Percentiles rank a stretch among this genome's conserved stretches.
Conservation (phyloP, 1,140 invertebrate species). For the Drosophila tsacasi region DNA sequence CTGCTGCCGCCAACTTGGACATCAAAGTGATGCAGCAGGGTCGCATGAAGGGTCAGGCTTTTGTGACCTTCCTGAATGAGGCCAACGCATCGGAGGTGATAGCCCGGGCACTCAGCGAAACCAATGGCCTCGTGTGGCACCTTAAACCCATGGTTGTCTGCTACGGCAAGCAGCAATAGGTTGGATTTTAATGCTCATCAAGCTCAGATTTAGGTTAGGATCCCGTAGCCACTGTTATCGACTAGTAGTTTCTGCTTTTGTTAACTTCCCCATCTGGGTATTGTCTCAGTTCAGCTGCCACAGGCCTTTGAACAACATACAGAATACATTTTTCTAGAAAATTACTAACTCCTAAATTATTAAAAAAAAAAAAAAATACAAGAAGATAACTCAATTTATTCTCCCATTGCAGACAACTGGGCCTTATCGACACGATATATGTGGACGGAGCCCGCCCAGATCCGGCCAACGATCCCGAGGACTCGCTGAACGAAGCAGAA, state of each 20-base stretch:
- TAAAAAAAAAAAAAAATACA: neutral
- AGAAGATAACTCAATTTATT: neutral
- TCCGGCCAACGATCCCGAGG: conserved; percentile 58
- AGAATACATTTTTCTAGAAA: conserved; percentile 53
- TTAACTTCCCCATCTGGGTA: conserved; percentile 1
- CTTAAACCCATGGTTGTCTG: conserved; percentile 86
- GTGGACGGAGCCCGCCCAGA: conserved; percentile 66
- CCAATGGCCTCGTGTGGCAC: conserved; percentile 96
- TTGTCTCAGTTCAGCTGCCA: conserved; percentile 10
- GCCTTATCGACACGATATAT: conserved; percentile 84
- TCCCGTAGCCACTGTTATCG: neutral
- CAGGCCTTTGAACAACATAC: conserved; percentile 18
- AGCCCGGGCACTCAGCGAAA: conserved; percentile 91
- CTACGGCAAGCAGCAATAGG: conserved; percentile 89
- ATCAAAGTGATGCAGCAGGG: conserved; percentile 95
- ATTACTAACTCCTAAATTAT: conserved; percentile 11
- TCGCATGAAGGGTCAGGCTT: conserved; percentile 98
- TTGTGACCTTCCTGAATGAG: conserved; percentile 86
- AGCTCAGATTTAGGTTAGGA: conserved; percentile 16
- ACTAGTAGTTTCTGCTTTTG: conserved; percentile 35
- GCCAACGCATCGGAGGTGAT: conserved; percentile 85
- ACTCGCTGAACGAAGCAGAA: conserved; percentile 56
- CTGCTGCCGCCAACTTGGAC: conserved; percentile 84
- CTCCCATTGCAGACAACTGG: conserved; percentile 72
- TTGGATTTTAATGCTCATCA: neutral